A percentile compares a stretch with the other conserved stretches of the same genome.
Conservation (phyloP, 2,113 vertebrate genomes). For the Clinocottus analis region DNA sequence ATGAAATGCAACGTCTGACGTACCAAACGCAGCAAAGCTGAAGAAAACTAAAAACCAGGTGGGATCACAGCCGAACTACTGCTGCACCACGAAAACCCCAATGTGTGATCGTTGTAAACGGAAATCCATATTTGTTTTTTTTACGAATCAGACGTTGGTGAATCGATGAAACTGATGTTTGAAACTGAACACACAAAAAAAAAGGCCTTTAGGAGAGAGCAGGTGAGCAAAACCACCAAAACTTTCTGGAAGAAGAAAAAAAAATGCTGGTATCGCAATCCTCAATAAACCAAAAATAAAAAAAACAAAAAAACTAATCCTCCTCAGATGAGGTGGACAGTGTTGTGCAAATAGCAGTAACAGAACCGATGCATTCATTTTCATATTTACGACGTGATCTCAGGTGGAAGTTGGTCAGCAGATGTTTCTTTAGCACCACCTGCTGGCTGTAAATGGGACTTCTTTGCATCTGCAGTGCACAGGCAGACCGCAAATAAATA, state of each 20-base stretch:
- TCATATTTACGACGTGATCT: conserved; percentile 19
- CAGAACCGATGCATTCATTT: conserved; percentile 33
- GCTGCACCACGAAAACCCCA: not conserved
- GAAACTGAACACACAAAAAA: conserved; percentile 1
- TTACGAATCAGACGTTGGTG: conserved; percentile 15
- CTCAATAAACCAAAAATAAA: conserved; percentile 25
- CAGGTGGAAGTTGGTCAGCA: conserved; percentile 30
- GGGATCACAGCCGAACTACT: conserved; percentile 8
- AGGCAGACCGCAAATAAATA: conserved; percentile 57
- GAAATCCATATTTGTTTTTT: conserved; percentile 1
- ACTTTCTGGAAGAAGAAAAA: conserved; percentile 18
- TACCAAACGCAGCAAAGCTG: conserved; percentile 22
- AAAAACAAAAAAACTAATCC: conserved; percentile 8
- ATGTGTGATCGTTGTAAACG: not conserved
- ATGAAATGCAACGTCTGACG: conserved; percentile 30
- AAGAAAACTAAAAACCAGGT: conserved; percentile 21
- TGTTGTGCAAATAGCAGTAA: conserved; percentile 73
- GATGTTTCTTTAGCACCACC: conserved; percentile 72
- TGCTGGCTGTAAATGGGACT: conserved; percentile 61
- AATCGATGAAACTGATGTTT: conserved; percentile 11
- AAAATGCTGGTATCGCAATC: conserved; percentile 59
- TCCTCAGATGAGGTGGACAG: conserved; percentile 28
- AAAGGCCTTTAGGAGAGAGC: not conserved
- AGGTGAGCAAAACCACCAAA: not conserved
- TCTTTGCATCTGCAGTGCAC: conserved; percentile 35